A percentile compares a stretch with the other conserved stretches of the same genome.
Conservation (phyloP, 2,113 vertebrate species). For the Laticauda laticaudata region DNA sequence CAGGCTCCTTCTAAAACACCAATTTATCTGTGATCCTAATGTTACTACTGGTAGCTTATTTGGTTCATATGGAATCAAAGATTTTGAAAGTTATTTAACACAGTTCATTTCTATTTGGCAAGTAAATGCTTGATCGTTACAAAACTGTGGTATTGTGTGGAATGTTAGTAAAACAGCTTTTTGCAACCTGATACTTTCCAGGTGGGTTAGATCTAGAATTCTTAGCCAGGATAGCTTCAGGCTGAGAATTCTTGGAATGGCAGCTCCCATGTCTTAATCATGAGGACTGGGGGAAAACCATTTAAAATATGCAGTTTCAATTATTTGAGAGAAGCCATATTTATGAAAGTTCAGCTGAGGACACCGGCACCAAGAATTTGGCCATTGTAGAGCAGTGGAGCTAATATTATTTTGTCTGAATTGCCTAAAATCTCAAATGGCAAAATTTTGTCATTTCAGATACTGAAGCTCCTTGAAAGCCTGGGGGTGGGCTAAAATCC, state of each 20-base stretch:
- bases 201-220: not conserved
- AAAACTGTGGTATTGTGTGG: not conserved
- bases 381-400: not conserved
- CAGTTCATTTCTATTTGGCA: not conserved
- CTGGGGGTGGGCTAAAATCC: not conserved
- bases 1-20: not conserved
- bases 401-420: not conserved
- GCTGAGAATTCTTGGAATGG: not conserved
- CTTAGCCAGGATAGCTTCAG: not conserved
- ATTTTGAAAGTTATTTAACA: not conserved
- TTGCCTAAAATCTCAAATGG: not conserved
- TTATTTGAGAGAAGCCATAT: not conserved
- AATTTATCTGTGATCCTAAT: not conserved
- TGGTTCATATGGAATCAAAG: not conserved
- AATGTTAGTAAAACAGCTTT: not conserved
- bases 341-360: slow-evolving; percentile 15
- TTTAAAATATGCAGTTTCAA: not conserved
- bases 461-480: not conserved
- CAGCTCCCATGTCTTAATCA: not conserved
- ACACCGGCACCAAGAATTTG: not conserved
- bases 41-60: not conserved
- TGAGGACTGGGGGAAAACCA: not conserved
- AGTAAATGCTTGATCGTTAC: not conserved
- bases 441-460: not conserved
- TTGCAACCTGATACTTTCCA: not conserved